These are phyloP conservation scores for Trachurus trachurus DNA, from an alignment of 2,797 vertebrate species.

Conservation along the genomic window DNA sequence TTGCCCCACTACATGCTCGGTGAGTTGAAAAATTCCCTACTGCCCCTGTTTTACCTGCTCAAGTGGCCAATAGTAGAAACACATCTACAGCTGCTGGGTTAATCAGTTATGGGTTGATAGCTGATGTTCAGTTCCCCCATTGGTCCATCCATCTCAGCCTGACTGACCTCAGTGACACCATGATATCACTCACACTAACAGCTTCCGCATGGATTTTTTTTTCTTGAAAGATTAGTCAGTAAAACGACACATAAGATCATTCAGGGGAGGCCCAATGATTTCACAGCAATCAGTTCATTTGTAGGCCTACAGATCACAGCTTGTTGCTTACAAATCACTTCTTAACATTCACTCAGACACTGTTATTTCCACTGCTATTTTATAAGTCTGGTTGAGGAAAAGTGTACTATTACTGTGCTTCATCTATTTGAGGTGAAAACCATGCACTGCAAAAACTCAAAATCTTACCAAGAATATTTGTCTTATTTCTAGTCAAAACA, in stretches of 20 bases:
- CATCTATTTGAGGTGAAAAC: too few species aligned
- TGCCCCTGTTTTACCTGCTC: slow-evolving; percentile 20
- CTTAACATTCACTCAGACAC: not conserved
- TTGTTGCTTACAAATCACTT: not conserved
- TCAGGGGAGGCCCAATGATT: slow-evolving; percentile 2
- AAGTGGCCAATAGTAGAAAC: slow-evolving; percentile 33
- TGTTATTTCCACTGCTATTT: not conserved
- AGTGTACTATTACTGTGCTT: not conserved
- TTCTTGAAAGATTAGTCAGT: not conserved
- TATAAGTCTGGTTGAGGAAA: not conserved
- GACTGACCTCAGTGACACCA: slow-evolving; percentile 15
- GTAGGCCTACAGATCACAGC: not conserved
- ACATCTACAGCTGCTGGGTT: slow-evolving; percentile 60
- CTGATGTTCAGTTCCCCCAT: slow-evolving; percentile 31
- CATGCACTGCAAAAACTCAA: too few species aligned
- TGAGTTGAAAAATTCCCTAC: slow-evolving; percentile 5
- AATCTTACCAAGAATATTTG: too few species aligned
- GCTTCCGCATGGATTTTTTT: not conserved
- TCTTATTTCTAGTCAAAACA: too few species aligned
- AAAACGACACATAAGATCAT: slow-evolving; percentile 1
- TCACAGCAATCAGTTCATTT: not conserved
- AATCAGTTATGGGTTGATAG: slow-evolving; percentile 60
- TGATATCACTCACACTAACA: not conserved
- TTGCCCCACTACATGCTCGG: not conserved
- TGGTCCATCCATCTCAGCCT: slow-evolving; percentile 16